Conservation (phyloP, 1,140 invertebrate genomes). For the Polypedilum pembai region DNA sequence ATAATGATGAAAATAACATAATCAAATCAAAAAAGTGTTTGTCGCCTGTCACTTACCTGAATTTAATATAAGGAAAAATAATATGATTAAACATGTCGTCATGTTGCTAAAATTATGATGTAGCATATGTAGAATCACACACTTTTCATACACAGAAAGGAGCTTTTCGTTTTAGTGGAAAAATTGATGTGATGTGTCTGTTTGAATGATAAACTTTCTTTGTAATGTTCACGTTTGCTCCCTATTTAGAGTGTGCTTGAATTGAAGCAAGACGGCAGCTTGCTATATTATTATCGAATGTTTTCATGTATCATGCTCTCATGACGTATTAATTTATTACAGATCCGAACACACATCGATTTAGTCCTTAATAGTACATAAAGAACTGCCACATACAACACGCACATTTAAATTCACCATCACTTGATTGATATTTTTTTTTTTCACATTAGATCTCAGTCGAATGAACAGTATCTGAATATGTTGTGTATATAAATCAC, state of each 20-base stretch:
- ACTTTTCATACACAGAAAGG: background rate
- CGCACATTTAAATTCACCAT: background rate
- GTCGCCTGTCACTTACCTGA: background rate
- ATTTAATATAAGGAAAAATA: slow-evolving; percentile 26
- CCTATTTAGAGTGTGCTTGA: background rate
- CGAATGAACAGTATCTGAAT: no score
- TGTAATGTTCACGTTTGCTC: background rate
- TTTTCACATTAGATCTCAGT: no score
- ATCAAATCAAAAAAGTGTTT: no score
- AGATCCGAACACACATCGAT: background rate
- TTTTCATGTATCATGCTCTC: slow-evolving; percentile 13
- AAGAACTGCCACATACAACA: background rate
- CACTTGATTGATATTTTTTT: no score
- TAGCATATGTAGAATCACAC: background rate
- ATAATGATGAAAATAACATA: no score
- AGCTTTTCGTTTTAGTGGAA: background rate
- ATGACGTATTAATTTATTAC: slow-evolving; percentile 24
- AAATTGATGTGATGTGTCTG: slow-evolving; percentile 18
- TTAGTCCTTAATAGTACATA: background rate
- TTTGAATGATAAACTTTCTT: slow-evolving; percentile 2
- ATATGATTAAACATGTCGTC: slow-evolving; percentile 23
- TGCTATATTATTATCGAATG: background rate
- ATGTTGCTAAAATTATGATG: background rate
- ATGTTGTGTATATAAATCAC: no score
- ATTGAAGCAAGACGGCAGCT: background rate